Conservation (phyloP, 2,797 vertebrate genomes). For the Anisognathus igniventris region DNA sequence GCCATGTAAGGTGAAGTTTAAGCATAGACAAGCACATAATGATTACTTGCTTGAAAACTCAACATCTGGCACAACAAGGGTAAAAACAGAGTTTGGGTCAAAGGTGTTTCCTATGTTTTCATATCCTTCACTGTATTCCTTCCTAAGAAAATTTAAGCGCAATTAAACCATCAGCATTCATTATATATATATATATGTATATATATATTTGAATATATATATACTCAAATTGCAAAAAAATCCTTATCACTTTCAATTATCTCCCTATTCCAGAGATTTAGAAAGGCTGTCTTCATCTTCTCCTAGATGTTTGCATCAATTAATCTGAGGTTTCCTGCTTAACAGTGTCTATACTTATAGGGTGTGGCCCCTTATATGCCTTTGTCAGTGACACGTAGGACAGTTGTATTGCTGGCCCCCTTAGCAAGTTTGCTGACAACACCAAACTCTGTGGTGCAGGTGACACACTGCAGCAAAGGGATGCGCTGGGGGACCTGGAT, state of each 20-base stretch:
- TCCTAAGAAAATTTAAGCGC: neutral
- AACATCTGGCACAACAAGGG: neutral
- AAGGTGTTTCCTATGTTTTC: neutral
- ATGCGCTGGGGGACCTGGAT: neutral
- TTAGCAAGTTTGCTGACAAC: neutral
- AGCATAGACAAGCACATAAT: neutral
- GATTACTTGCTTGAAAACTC: neutral
- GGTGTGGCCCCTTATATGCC: neutral
- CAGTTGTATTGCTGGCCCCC: neutral
- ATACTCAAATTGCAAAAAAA: neutral
- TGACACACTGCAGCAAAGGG: neutral
- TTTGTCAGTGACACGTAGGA: neutral
- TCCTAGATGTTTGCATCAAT: neutral
- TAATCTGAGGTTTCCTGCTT: neutral
- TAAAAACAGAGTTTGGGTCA: neutral
- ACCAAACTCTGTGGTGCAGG: neutral
- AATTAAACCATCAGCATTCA: neutral
- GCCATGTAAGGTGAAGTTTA: neutral
- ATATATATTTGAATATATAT: neutral
- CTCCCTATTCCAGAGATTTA: neutral
- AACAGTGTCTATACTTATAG: too few species aligned
- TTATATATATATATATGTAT: neutral
- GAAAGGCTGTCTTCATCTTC: neutral
- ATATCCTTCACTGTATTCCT: neutral
- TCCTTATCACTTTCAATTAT: neutral